Base-by-base conservation (phyloP, 2,797 vertebrate species). In the Xiphorhynchus erythropygius region DNA sequence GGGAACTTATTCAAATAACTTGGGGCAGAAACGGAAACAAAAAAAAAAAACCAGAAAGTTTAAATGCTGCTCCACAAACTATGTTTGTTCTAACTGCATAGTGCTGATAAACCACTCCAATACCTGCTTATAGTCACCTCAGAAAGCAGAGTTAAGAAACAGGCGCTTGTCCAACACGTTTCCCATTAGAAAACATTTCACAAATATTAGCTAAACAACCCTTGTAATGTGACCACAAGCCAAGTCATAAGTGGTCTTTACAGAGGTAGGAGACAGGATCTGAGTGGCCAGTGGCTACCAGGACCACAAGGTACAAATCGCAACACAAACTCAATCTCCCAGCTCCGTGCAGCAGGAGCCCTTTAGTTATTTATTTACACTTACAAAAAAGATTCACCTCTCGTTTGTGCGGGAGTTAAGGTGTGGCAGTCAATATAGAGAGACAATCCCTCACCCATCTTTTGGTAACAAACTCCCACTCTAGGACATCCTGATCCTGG, bases 11-110 rank as follows among this genome's bases (percentile, higher is more conserved):
- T 77, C 52, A 67, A 93, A 88, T 70, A 88, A 64, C 8, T 84
- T 27, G 15, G 21, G 57, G 30, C 49, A 90, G 37, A 68, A 84
- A 84, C 57, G 6, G 22, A 24, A 88, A 75, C 30, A 35, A 42
- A 25, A n/a, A 4, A n/a, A 4, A 2, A 8, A 14, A 13, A 8
- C 6, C 22, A 5, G 9, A 1, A 50, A 32, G 10, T 18, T 24
- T 50, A 50, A 84, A 68, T 3, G 4, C 39, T 80, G 21, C 27
- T 64, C 67, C 10, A 39, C 18, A 50, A 56, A 69, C 18, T 13
- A 63, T 63, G 28, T 53, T 74, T 84, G 14, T 63, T 77, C 12
- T 62, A 64, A 53, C 37, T 55, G 11, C 24, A 16, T 13, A 65
- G 62, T 18, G 69, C 42, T 44, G 24, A 55, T 52, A 69, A 85